Base-by-base conservation (phyloP, 2,888 invertebrate genomes). In the Hetaerina titia region DNA sequence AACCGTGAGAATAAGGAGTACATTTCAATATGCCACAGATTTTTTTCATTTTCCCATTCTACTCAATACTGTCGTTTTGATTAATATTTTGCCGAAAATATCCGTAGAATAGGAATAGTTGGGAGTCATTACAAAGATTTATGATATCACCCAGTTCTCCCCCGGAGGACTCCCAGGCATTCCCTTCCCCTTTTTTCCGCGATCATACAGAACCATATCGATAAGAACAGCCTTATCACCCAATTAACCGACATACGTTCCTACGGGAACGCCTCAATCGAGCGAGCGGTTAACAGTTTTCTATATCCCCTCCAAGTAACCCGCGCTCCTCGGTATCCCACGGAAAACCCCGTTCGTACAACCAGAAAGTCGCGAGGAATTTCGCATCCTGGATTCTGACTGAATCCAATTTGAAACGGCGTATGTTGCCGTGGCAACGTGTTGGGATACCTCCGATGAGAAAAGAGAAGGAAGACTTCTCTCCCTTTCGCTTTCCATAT, bases 351-450 rank as follows among this genome's bases (percentile, higher is more conserved):
- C 45, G 45, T 45, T 45, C 45, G 4, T 45, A 31, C 81, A 9
- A 31, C 81, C 31, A 31, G 31, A 31, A 31, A 81, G 81, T 81
- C 11, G 31, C 81, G 58, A 4, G 58, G 57, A 89, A 89, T 89
- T 58, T 89, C 58, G n/a, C n/a, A 57, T 89, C 58, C 57, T 1
- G 22, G 57, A 89, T n/a, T n/a, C 25, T 5, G 2, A 58, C 57
- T 58, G 89, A 58, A 89, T 89, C 89, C 89, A 89, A 89, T 89
- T 89, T 58, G 57, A 22, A 57, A 58, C 22, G n/a, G n/a, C 5
- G 7, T 57, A 89, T 57, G 89, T 89, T n/a, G 57, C 31, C 89
- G 8, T 58, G 89, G 89, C 13, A 89, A 89, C 89, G 89, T 13
- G 9, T 57, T 56, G 57, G 58, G n/a, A 89, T 57, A 22, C 56